phyloP scores from a whole-genome alignment of 1,140 invertebrate genomes.

The Formica selysi region DNA sequence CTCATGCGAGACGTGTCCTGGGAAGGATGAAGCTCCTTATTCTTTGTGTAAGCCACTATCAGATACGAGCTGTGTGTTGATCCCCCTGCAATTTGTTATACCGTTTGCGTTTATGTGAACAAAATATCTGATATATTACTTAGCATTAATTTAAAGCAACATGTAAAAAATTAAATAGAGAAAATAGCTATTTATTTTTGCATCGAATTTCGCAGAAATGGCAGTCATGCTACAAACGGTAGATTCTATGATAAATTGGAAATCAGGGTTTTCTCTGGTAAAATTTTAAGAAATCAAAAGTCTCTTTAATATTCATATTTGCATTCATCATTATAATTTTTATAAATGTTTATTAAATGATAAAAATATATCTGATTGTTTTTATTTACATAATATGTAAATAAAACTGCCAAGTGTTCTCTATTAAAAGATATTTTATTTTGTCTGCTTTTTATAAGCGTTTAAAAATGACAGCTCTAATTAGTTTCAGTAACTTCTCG shows the following conservation, averaged over 20 bases:
- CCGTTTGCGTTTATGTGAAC: neutral
- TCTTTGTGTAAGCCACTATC: slow-evolving; percentile 63
- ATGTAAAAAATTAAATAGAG: neutral
- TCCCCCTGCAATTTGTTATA: slow-evolving; percentile 3
- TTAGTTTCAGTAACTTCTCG: neutral
- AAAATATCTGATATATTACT: neutral
- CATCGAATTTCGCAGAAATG: neutral
- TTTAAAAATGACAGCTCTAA: no score
- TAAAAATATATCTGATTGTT: no score
- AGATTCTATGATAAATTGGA: neutral
- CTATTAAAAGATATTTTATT: no score
- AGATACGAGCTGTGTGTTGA: neutral
- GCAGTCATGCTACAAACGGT: neutral
- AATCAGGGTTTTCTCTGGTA: neutral
- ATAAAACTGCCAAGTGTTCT: no score
- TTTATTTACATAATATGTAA: no score
- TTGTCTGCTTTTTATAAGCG: no score
- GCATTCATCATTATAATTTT: neutral
- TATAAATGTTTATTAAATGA: no score
- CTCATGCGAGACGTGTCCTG: slow-evolving; percentile 18
- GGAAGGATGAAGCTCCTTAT: slow-evolving; percentile 61
- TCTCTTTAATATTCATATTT: neutral
- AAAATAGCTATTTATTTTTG: slow-evolving; percentile 3
- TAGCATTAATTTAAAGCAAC: neutral
- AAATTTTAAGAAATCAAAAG: neutral